Base-by-base conservation (phyloP, 2,888 invertebrate species). In the Tridacna gigas region DNA sequence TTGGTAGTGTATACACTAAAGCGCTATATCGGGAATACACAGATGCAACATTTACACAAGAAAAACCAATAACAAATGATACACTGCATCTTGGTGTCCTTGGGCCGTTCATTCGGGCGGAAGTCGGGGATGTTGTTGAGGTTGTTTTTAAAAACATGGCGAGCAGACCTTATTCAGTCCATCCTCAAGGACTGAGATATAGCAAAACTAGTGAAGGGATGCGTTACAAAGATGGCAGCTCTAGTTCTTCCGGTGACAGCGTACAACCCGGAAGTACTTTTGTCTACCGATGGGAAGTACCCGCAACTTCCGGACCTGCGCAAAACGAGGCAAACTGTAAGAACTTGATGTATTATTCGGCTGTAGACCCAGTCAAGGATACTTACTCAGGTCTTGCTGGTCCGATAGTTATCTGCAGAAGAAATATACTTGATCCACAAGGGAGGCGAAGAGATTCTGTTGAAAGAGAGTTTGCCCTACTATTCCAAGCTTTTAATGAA, bases 21-120 rank as follows among this genome's bases (percentile, higher is more conserved):
- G 91, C 90, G 2, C 69, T 91, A 0, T 92, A 86, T 77, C 56
- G 88, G 11, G 91, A 90, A 66, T 92, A 86, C 75, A 88, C 86
- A 7, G 91, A 92, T 75, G 60, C 56, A 22, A 87, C 87, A 12
- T 92, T 91, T 80, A 87, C 84, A 12, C 65, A 48, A 18, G 79
- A 79, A 22, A 80, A 83, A 63, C 67, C 82, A 3, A 76, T 85
- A 2, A 75, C 81, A 0, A 28, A 80, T 0, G 76, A 78, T 15
- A 77, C 78, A 22, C 47, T 69, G 15, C 90, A 90, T 74, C 83
- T 90, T 12, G 90, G 90, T 61, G 76, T 89, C 5, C 61, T 89
- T 0, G 94, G 94, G 9, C 93, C 94, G 0, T 89, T 90, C 45
- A 89, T 94, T 18, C 86, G 84, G 66, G 92, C 89, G 11, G 90